Percentiles rank a stretch among this genome's conserved stretches.
These are phyloP conservation scores for Lytechinus variegatus DNA, from an alignment of 35 echinoderm and acorn worm genomes.

Conservation along the genomic window DNA sequence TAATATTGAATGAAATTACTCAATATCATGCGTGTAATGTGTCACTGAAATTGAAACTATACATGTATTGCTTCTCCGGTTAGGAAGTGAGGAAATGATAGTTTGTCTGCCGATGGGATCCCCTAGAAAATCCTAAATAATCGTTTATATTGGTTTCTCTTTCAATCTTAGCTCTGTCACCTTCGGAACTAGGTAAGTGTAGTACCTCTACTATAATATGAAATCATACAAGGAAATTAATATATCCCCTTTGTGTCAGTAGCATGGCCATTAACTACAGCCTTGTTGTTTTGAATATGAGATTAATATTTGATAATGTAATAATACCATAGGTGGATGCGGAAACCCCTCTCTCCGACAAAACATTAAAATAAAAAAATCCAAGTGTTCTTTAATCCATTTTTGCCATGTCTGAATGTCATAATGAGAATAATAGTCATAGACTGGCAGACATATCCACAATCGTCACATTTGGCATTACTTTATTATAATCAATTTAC, in stretches of 20 bases:
- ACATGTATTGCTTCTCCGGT: not conserved
- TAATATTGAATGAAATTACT: too few relatives aligned
- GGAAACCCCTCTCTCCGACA: too few relatives aligned
- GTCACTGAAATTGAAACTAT: not conserved
- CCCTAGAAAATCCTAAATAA: not conserved
- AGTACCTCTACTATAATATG: not conserved
- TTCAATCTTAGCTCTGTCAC: not conserved
- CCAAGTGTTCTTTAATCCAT: too few relatives aligned
- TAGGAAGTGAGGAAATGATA: not conserved
- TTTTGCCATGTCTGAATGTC: too few relatives aligned
- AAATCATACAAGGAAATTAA: not conserved
- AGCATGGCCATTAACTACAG: not conserved
- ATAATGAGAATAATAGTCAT: too few relatives aligned
- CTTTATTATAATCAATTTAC: too few relatives aligned
- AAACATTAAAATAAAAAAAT: too few relatives aligned
- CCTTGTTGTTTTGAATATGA: too few relatives aligned
- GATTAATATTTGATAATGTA: too few relatives aligned
- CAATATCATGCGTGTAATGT: not conserved
- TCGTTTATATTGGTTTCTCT: not conserved
- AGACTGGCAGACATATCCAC: too few relatives aligned
- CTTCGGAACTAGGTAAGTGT: not conserved
- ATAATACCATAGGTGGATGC: too few relatives aligned
- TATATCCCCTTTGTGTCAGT: not conserved
- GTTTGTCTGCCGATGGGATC: not conserved
- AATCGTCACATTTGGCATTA: too few relatives aligned